Base-by-base conservation (phyloP, 2,113 vertebrate genomes). In the Zosterops lateralis region DNA sequence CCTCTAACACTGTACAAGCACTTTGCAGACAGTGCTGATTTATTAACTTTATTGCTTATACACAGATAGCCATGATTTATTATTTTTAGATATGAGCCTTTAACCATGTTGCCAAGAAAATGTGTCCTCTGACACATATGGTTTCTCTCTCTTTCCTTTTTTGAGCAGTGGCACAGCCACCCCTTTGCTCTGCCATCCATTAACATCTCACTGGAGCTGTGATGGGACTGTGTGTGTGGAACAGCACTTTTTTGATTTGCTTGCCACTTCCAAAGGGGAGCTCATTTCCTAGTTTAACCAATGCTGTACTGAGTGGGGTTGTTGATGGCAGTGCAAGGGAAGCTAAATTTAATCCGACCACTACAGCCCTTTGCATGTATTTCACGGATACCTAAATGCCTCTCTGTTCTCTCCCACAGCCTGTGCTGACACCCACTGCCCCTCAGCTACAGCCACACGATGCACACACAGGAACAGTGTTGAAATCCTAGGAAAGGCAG, bases 361-460 rank as follows among this genome's bases (percentile, higher is more conserved):
- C 34, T 73, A 16, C 17, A 31, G 68, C 24, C 34, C 67, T 77
- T 64, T 72, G 22, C 8, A 56, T 0, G 0, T 34, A 19, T 89
- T 82, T 67, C 81, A 81, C 34, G 72, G 70, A 36, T 3, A 38
- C 10, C 10, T 51, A 53, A 89, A 66, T 10, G 32, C 21, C 25
- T 54, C 32, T 75, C 36, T 47, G n/a, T 28, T 80, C 67, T 42
- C n/a, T 83, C 56, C 60, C 3, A 2, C n/a, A 62, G 53, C 50
- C 68, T 53, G 36, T 3, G 6, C 65, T 22, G 54, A 26, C 2
- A 3, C 51, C 17, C 5, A 4, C 80, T 60, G 60, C 16, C n/a
- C 34, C 38, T 51, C 8, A 6, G 25, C 15, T 54, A 32, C 28
- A 92, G n/a, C 10, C 4, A 0, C n/a, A 57, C 0, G 0, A 36